Evolutionary conservation across 1,140 invertebrate species (phyloP), one percentile per base, ranked within the genome.

Genomic region (Cydia splendana): DNA sequence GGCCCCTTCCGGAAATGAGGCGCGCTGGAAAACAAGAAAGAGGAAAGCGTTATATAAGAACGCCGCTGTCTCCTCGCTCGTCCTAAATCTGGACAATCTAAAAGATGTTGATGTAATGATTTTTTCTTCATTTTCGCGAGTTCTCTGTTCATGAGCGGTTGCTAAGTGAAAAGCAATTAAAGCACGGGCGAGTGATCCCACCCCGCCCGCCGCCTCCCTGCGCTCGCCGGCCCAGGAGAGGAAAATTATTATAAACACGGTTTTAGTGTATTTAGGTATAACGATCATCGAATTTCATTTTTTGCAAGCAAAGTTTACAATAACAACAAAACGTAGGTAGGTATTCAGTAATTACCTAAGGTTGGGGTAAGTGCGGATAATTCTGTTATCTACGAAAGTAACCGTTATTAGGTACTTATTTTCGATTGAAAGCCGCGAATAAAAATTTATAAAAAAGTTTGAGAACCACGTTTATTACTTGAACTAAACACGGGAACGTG

Each of bases 151-250:
- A 92, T 90, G 90, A 91, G 86, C 89, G 89, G 91, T 92, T 93
- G 90, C 91, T 93, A 93, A 93, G 91, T 93, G 89, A 91, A 91
- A 93, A 92, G 90, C 91, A 92, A 93, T 93, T 93, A 93, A 93
- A 93, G 87, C 90, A 91, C 84, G 89, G 91, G 85, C 88, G 89
- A 92, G 82, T 88, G 89, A 87, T 89, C 88, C 84, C 85, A 76
- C 67, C 83, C 76, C 78, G 82, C 78, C 73, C 77, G 77, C 65
- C 77, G 81, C 79, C 65, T 77, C 75, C 62, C 82, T 15, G 74
- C 82, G 48, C 83, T 82, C 79, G 65, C 79, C 85, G 57, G 57
- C 57, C 84, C 81, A 81, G 87, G 86, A 85, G 85, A 75, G 85
- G 79, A 81, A 86, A 85, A 85, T 88, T 89, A 88, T 87, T 84